Conservation (phyloP, 2,797 vertebrate genomes). For the Neosalanx taihuensis region DNA sequence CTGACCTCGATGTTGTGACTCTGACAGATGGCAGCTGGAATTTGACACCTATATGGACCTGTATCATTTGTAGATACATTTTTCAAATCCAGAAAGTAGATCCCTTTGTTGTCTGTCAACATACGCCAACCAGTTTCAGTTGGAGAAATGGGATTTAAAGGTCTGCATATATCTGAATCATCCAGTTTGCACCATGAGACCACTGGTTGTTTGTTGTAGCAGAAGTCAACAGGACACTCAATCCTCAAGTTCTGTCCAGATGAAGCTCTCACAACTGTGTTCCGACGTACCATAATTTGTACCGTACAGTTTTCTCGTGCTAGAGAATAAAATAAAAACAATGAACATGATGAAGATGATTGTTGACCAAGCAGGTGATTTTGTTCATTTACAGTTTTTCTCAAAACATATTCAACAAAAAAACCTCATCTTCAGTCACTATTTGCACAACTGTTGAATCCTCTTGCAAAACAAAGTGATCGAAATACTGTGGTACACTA, state of each 20-base stretch:
- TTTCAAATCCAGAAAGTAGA: conserved; percentile 1
- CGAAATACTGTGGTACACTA: too few relatives aligned
- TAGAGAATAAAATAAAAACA: conserved; percentile 56
- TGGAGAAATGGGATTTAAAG: not conserved
- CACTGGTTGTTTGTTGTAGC: not conserved
- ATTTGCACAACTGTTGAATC: too few relatives aligned
- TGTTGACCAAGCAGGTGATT: not conserved
- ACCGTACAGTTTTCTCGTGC: not conserved
- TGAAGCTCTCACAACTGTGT: rapidly evolving
- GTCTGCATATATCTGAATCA: rapidly evolving
- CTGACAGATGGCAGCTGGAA: too few relatives aligned
- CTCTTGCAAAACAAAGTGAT: too few relatives aligned
- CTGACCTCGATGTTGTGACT: conserved; percentile 20
- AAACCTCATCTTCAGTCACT: too few relatives aligned
- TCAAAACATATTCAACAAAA: too few relatives aligned
- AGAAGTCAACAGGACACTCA: conserved; percentile 12
- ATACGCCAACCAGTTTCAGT: not conserved
- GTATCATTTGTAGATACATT: conserved; percentile 4
- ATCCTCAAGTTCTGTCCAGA: not conserved
- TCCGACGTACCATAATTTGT: rapidly evolving
- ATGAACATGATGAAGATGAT: conserved; percentile 9
- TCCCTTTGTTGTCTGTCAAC: rapidly evolving
- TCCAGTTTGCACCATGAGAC: conserved; percentile 31
- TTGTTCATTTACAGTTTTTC: not conserved
- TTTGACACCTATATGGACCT: conserved; percentile 32